These are phyloP conservation scores for Lytechinus variegatus DNA, from an alignment of 35 echinoderm and acorn worm species.

Conservation along the genomic window DNA sequence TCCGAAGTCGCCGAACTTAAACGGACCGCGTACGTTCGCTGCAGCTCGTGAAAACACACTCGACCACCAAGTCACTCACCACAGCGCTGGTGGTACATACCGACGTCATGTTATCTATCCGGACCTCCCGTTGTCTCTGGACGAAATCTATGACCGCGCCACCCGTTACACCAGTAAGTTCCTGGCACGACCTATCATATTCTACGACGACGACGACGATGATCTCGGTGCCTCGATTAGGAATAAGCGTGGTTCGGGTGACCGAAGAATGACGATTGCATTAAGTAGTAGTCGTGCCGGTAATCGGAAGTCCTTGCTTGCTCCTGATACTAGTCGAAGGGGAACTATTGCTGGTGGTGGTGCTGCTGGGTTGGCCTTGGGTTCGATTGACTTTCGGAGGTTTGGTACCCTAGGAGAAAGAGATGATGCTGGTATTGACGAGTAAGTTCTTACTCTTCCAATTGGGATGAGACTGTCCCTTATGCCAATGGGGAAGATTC, in stretches of 20 bases:
- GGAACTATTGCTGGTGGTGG: conserved; percentile 7
- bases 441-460: background rate
- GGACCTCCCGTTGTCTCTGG: conserved; percentile 67
- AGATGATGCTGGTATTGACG: background rate
- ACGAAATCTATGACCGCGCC: conserved; percentile 90
- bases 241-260: background rate
- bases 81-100: conserved; percentile 19
- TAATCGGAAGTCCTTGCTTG: background rate
- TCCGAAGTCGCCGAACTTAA: conserved; percentile 7
- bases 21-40: conserved; percentile 7
- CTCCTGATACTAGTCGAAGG: background rate
- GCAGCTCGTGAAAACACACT: background rate
- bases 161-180: conserved; percentile 68
- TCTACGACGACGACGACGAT: conserved; percentile 60
- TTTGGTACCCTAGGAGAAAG: background rate
- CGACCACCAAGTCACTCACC: background rate
- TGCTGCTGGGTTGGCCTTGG: background rate
- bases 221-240: conserved; percentile 34
- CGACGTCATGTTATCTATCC: conserved; percentile 58
- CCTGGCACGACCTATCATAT: conserved; percentile 66
- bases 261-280: conserved; percentile 43
- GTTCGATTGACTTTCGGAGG: background rate
- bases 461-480: too few species aligned
- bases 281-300: background rate
- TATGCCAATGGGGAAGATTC: too few species aligned